Base-by-base conservation (phyloP, 2,888 invertebrate species). In the Acanthococcus lagerstroemiae region DNA sequence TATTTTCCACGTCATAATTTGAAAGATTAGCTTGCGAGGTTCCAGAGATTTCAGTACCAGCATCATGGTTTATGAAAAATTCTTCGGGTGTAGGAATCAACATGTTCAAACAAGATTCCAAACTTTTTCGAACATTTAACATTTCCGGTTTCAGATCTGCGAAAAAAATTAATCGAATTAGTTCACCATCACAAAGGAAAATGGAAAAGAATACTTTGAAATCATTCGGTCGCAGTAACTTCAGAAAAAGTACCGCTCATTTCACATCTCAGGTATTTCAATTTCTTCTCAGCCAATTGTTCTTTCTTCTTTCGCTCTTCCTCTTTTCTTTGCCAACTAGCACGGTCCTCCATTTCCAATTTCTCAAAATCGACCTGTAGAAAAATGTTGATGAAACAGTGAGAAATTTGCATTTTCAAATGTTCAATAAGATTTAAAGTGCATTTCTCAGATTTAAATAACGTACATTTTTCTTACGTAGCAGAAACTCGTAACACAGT, bases 71-170 rank as follows among this genome's bases (percentile, higher is more conserved):
- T 61, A 74, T 70, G 67, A 72, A 74, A 60, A 74, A 72, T 50
- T 75, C 71, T 52, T 74, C 74, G 1, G 73, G 74, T 24, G 72
- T 72, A 17, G 76, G 75, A 4, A 76, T 65, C 1, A 76, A 69
- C 12, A 76, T 67, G 22, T 71, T 69, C 24, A 75, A 71, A 58
- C 76, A 74, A 48, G 74, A 74, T 37, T 72, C 71, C 68, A 76
- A 69, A 50, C 74, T 72, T 21, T 71, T 73, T 12, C 74, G 58
- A 4, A 73, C 69, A 2, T 67, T 68, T 7, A 68, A 68, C 1
- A 76, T 74, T 66, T 75, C 76, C 6, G 72, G 71, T 66, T 72
- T 69, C 57, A 73, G 68, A 37, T 74, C 75, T 72, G 68, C 1
- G 24, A 66, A 21, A 46, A 19, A n/a, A 22, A 17, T 21, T 22